A percentile compares a stretch with the other conserved stretches of the same genome.
These are phyloP conservation scores for Oncorhynchus gorbuscha DNA, from an alignment of 2,113 vertebrate genomes.

Conservation along the genomic window DNA sequence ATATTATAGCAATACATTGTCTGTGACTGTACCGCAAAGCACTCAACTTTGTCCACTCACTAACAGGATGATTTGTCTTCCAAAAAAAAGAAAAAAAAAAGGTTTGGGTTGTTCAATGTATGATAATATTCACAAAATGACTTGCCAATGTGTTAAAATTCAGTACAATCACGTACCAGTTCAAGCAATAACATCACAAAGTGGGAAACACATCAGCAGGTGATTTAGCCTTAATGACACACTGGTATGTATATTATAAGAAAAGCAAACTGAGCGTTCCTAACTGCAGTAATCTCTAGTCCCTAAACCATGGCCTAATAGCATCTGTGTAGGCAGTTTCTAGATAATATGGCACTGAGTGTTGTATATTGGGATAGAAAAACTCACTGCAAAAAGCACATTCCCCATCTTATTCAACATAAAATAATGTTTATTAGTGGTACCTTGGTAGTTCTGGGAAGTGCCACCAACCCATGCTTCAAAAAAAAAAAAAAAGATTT, in stretches of 20 bases:
- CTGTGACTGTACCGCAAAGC: conserved; percentile 35
- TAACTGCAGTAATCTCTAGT: conserved; percentile 70
- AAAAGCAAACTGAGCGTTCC: conserved; percentile 42
- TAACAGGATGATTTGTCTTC: conserved; percentile 58
- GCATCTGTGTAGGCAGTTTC: conserved; percentile 73
- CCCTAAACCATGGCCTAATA: conserved; percentile 69
- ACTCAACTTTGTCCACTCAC: conserved; percentile 46
- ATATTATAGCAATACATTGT: neutral
- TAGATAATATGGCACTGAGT: conserved; percentile 74
- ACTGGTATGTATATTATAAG: conserved; percentile 52
- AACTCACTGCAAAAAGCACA: conserved; percentile 71
- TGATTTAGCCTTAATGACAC: conserved; percentile 61
- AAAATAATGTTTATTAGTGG: conserved; percentile 60
- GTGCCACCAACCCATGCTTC: conserved; percentile 47
- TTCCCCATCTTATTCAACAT: conserved; percentile 57
- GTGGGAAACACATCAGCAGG: conserved; percentile 48
- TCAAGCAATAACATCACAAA: conserved; percentile 60
- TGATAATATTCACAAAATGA: conserved; percentile 56
- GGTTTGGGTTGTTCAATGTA: conserved; percentile 64
- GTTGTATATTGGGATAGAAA: conserved; percentile 74
- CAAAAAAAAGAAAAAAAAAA: conserved; percentile 69
- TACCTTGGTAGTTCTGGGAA: conserved; percentile 58
- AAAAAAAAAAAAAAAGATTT: conserved; percentile 37
- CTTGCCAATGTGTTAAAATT: conserved; percentile 60
- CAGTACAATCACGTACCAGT: conserved; percentile 69